Conservation (phyloP, 2,888 invertebrate genomes). For the Amphipyra tragopoginis region DNA sequence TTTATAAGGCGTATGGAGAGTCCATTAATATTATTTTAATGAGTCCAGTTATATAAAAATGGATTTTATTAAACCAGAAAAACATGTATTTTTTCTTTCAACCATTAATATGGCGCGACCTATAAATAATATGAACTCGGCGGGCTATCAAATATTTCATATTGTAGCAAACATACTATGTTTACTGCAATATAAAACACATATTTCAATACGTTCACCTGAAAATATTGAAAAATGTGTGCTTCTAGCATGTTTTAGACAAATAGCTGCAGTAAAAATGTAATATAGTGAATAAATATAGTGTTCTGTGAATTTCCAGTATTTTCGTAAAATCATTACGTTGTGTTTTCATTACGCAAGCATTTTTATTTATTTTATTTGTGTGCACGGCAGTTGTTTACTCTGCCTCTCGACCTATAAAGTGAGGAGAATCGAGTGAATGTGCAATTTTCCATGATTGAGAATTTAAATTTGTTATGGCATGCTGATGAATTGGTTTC, state of each 20-base stretch:
- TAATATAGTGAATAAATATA: slow-evolving; percentile 10
- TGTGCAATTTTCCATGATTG: slow-evolving; percentile 79
- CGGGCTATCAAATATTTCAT: slow-evolving; percentile 47
- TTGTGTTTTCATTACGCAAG: slow-evolving; percentile 66
- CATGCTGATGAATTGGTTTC: slow-evolving; percentile 75
- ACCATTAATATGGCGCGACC: slow-evolving; percentile 8
- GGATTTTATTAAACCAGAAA: background rate
- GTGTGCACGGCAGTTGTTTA: slow-evolving; percentile 69
- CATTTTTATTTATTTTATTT: slow-evolving; percentile 65
- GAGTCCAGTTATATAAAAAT: slow-evolving; percentile 2
- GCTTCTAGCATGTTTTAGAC: slow-evolving; percentile 21
- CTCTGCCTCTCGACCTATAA: slow-evolving; percentile 68
- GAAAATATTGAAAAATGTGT: slow-evolving; percentile 39
- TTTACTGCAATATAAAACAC: slow-evolving; percentile 46
- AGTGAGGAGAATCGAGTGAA: slow-evolving; percentile 69
- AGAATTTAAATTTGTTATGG: slow-evolving; percentile 75
- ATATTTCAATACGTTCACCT: slow-evolving; percentile 52
- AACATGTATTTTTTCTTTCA: slow-evolving; percentile 3
- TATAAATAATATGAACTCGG: background rate
- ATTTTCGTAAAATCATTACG: slow-evolving; percentile 62
- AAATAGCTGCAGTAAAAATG: slow-evolving; percentile 27
- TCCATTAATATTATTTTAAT: background rate
- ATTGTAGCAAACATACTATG: slow-evolving; percentile 36
- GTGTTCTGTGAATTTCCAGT: slow-evolving; percentile 17
- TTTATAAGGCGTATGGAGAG: background rate